Base-by-base conservation (phyloP, 2,797 vertebrate genomes). In the Simalia tracyae region DNA sequence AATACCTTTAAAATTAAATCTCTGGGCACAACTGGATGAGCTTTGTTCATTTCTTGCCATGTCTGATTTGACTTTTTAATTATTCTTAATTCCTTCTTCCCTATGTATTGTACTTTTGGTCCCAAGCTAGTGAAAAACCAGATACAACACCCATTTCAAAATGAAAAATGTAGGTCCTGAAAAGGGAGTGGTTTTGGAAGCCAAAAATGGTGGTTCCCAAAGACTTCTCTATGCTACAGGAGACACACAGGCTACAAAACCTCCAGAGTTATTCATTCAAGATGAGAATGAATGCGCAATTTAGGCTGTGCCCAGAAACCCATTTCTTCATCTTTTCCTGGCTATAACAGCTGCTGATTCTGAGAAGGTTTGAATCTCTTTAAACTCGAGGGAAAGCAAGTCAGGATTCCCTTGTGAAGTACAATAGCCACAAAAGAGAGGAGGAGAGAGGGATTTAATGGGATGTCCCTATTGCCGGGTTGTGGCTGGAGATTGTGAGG, bases 321-420 rank as follows among this genome's bases (percentile, higher is more conserved):
- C 89, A 28, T 1, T 68, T 76, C 92, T 94, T 94, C 61, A 66
- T 91, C 93, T 90, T 94, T 90, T 94, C 93, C 95, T 95, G 1
- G 50, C 0, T n/a, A 86, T 89, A 95, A 97, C 96, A 97, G 97
- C 97, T 97, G 97, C 97, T 97, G 97, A 94, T 97, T 97, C 98
- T 97, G 97, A 97, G 96, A 96, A 95, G 96, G 93, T 90, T 63
- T 56, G 95, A 97, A 97, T 96, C 97, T 98, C 97, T 97, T 98
- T 98, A 98, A 98, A 98, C 98, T 98, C 97, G 90, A 97, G 97
- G 96, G 97, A 97, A 97, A 98, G 97, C 97, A 96, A 97, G 54
- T 96, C 94, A 96, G 95, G 97, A 95, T 96, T 96, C 97, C 96
- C 97, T 97, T 94, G 93, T 97, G 97, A 97, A 96, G 97, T 56